Conservation (phyloP, 2,888 invertebrate species). For the Subacronicta megacephala region DNA sequence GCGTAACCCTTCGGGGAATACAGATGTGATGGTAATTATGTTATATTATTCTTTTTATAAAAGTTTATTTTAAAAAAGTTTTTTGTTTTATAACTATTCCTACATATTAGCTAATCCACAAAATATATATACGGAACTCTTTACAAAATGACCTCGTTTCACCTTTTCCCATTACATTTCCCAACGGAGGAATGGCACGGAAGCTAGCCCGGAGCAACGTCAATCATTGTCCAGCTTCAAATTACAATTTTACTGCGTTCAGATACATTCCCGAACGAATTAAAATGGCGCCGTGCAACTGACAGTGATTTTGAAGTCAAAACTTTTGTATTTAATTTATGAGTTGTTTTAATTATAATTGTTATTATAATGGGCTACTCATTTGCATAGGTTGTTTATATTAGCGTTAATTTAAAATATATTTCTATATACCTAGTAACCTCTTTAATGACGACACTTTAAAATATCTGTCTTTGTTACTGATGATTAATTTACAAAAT, state of each 20-base stretch:
- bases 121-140: no score
- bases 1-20: no score
- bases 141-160: no score
- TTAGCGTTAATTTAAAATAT: neutral
- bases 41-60: no score
- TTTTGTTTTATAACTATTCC: no score
- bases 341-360: conserved; percentile 6
- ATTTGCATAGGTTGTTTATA: neutral
- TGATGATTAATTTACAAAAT: no score
- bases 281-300: conserved; percentile 18
- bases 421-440: no score
- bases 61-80: no score
- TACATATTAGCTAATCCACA: no score
- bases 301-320: conserved; percentile 29
- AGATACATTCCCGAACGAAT: conserved; percentile 19
- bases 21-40: no score
- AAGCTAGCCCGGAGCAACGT: conserved; percentile 29
- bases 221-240: conserved; percentile 37
- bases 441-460: no score
- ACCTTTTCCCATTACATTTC: neutral
- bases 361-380: conserved; percentile 3
- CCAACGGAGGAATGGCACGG: conserved; percentile 13
- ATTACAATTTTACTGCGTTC: conserved; percentile 32
- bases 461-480: no score
- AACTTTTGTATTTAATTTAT: conserved; percentile 2